Percentiles rank a stretch among this genome's conserved stretches.
Evolutionary conservation across 2,113 vertebrate species (phyloP).

Genomic region (Conger conger): DNA sequence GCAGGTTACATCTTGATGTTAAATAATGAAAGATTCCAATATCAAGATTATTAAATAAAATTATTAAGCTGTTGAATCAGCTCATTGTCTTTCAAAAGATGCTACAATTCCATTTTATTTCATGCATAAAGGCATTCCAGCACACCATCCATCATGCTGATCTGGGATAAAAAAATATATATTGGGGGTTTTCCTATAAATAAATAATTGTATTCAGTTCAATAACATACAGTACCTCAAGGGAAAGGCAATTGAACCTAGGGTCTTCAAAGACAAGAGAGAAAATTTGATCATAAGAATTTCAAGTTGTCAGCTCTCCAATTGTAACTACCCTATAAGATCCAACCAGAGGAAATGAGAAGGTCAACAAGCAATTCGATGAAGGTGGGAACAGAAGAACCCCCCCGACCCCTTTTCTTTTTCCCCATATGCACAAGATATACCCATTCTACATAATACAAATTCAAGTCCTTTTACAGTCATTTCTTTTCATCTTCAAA

Average conservation of each 20-base stretch:
- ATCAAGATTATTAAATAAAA: neutral
- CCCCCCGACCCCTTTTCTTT: neutral
- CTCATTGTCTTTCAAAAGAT: neutral
- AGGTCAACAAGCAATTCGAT: neutral
- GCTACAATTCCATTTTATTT: neutral
- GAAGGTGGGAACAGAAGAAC: neutral
- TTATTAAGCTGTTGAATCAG: slow-evolving; percentile 6
- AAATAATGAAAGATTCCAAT: neutral
- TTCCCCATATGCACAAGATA: neutral
- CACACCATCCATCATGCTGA: neutral
- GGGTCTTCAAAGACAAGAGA: slow-evolving; percentile 3
- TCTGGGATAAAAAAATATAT: neutral
- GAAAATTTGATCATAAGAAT: slow-evolving; percentile 9
- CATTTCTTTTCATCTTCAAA: neutral
- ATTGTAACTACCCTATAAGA: neutral
- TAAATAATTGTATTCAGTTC: neutral
- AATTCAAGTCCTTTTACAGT: neutral
- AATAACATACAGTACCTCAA: slow-evolving; percentile 1
- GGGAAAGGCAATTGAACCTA: slow-evolving; percentile 5
- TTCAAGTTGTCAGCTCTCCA: neutral
- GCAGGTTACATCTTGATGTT: neutral
- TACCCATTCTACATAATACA: neutral
- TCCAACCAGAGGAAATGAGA: neutral
- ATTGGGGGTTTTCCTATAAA: neutral
- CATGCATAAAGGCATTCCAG: neutral